Conservation (phyloP, 2,113 vertebrate genomes). For the Nesoenas mayeri region DNA sequence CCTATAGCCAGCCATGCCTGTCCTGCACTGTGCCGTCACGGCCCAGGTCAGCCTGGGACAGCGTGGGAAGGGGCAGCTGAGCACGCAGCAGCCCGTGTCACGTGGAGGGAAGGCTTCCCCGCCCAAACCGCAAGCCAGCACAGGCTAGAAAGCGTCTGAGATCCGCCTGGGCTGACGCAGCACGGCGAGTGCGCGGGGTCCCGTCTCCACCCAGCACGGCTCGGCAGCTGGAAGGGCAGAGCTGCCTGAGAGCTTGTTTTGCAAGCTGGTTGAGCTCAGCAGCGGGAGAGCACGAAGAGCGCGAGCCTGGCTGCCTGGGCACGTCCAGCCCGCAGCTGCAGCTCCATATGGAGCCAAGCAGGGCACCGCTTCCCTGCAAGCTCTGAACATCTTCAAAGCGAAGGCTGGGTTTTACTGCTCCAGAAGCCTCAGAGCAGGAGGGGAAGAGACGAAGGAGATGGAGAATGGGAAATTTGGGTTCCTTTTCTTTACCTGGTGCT, state of each 20-base stretch:
- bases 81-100: background rate
- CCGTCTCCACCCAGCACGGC: background rate
- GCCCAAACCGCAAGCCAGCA: background rate
- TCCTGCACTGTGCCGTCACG: accelerated
- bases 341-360: background rate
- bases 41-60: background rate
- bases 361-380: background rate
- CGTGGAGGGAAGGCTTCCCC: background rate
- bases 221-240: background rate
- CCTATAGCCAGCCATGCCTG: accelerated
- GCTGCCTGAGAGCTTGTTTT: background rate
- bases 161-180: background rate
- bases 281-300: background rate
- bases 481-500: background rate
- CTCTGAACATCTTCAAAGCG: background rate
- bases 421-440: background rate
- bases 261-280: background rate
- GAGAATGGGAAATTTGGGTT: background rate
- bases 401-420: background rate
- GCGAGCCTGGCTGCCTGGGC: background rate
- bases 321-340: background rate
- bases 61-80: background rate
- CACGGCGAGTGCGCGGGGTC: background rate
- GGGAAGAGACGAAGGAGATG: background rate
- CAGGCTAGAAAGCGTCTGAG: background rate